Percentiles rank a stretch among this genome's conserved stretches.
Conservation (phyloP, 2,888 invertebrate species). For the Aleiodes alternator region DNA sequence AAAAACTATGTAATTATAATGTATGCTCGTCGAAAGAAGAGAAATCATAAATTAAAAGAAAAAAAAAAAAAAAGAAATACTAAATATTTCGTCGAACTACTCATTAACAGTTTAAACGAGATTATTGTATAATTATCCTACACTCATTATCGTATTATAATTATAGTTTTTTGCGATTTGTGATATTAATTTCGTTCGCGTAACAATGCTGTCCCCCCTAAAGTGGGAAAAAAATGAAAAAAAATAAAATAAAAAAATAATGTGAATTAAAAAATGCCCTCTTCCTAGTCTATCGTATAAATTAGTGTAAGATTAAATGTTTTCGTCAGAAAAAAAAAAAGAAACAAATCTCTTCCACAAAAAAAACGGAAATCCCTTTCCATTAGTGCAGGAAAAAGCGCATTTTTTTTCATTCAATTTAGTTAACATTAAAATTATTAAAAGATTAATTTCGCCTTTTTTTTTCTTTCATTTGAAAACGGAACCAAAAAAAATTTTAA, state of each 20-base stretch:
- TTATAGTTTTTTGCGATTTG: conserved; percentile 64
- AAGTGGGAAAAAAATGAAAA: conserved; percentile 37
- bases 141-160: conserved; percentile 62
- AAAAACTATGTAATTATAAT: conserved; percentile 50
- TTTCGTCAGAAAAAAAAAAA: conserved; percentile 38
- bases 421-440: conserved; percentile 11
- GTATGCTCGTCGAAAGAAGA: conserved; percentile 36
- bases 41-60: conserved; percentile 37
- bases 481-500: conserved; percentile 20
- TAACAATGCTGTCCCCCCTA: conserved; percentile 41
- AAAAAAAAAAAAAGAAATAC: conserved; percentile 38
- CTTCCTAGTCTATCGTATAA: conserved; percentile 58
- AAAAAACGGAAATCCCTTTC: conserved; percentile 16
- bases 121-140: conserved; percentile 53
- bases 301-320: conserved; percentile 46
- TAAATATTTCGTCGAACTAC: conserved; percentile 43
- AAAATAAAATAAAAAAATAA: conserved; percentile 4
- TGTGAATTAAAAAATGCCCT: conserved; percentile 41
- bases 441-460: background rate
- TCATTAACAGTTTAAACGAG: conserved; percentile 44
- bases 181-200: conserved; percentile 56
- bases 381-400: conserved; percentile 7
- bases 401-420: background rate
- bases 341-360: conserved; percentile 40
- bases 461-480: conserved; percentile 24